Conservation (phyloP, 2,888 invertebrate genomes). For the Rotaria sp. region DNA sequence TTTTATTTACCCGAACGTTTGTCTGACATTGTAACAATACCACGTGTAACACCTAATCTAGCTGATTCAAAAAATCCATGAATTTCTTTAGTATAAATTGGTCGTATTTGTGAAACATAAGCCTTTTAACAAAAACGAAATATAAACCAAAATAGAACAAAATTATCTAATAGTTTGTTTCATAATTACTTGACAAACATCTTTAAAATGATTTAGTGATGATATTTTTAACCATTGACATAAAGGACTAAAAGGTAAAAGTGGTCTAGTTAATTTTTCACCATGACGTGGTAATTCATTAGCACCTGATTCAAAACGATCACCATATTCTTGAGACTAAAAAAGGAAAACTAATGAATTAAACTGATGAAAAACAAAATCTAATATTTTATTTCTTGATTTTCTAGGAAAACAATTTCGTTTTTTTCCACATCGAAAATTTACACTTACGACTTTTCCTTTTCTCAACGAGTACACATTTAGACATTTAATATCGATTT, state of each 20-base stretch:
- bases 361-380: too few relatives aligned
- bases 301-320: neutral
- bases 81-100: neutral
- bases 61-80: slow-evolving; percentile 15
- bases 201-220: neutral
- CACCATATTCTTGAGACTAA: slow-evolving; percentile 4
- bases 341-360: neutral
- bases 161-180: neutral
- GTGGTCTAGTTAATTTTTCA: neutral
- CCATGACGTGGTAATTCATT: slow-evolving; percentile 23
- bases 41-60: neutral
- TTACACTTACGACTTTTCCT: too few relatives aligned
- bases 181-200: neutral
- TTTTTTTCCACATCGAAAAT: too few relatives aligned
- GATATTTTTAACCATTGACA: neutral
- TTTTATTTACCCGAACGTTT: neutral
- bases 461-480: too few relatives aligned
- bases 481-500: too few relatives aligned
- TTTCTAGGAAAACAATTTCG: too few relatives aligned
- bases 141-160: neutral
- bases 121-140: neutral
- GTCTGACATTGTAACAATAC: neutral
- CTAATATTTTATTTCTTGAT: too few relatives aligned
- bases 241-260: neutral
- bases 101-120: neutral